Evolutionary conservation across 1,140 invertebrate genomes (phyloP).

Genomic region (Diprion similis): DNA sequence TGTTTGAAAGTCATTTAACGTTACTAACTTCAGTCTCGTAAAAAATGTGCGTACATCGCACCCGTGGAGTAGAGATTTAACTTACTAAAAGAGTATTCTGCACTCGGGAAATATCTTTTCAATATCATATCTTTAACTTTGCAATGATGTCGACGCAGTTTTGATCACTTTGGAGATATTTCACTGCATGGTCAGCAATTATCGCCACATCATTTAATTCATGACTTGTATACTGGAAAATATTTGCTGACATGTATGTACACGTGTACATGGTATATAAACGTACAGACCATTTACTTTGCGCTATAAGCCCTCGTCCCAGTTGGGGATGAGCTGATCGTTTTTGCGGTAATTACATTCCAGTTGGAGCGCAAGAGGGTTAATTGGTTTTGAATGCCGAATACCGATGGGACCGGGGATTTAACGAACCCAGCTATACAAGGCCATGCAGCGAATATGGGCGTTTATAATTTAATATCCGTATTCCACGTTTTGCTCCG

Average conservation of each 20-base stretch:
- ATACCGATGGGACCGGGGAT: neutral
- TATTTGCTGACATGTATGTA: neutral
- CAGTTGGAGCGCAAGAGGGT: neutral
- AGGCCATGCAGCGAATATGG: neutral
- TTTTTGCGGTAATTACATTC: neutral
- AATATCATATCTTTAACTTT: no score
- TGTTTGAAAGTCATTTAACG: no score
- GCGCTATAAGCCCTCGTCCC: neutral
- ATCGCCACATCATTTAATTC: neutral
- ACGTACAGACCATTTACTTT: neutral
- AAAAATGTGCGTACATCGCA: no score
- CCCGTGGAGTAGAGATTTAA: no score
- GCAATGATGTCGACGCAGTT: no score
- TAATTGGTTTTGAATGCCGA: conserved; percentile 2
- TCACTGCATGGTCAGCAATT: neutral
- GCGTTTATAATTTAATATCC: no score
- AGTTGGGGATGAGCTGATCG: neutral
- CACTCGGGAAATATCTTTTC: no score
- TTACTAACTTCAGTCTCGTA: no score
- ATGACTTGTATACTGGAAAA: neutral
- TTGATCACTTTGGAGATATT: no score
- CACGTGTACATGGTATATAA: neutral
- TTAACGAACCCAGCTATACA: neutral
- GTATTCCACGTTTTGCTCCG: neutral
- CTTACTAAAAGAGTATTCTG: no score